These are phyloP conservation scores for Macrochelys suwanniensis DNA, from an alignment of 2,797 vertebrate species.

Conservation along the genomic window DNA sequence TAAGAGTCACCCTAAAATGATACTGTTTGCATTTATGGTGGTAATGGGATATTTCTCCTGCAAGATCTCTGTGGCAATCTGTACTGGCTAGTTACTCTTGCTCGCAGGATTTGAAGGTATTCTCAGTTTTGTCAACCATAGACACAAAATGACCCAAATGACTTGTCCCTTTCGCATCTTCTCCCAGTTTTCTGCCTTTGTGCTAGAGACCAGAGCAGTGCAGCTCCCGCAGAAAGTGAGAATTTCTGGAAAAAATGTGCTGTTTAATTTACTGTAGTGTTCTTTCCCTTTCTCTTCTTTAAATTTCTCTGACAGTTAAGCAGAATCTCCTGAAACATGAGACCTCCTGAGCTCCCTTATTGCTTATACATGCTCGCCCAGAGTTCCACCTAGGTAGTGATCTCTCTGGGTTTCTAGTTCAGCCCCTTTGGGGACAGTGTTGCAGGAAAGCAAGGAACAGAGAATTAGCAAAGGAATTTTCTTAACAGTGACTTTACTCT, in stretches of 20 bases:
- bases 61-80: neutral
- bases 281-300: neutral
- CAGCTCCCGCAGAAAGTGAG: neutral
- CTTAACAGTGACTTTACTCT: neutral
- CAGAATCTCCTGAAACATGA: neutral
- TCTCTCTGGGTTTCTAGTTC: neutral
- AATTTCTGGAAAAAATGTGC: neutral
- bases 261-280: neutral
- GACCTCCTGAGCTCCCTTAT: neutral
- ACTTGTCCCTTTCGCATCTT: fast-evolving
- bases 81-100: neutral
- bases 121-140: neutral
- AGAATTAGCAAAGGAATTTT: neutral
- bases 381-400: neutral
- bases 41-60: neutral
- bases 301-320: neutral
- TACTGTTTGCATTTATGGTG: neutral
- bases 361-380: neutral
- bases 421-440: neutral
- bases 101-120: neutral
- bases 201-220: neutral
- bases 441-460: neutral
- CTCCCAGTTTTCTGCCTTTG: neutral
- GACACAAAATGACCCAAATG: neutral
- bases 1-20: neutral